These are phyloP conservation scores for Trichopria drosophilae DNA, from an alignment of 2,888 invertebrate genomes.

Conservation along the genomic window DNA sequence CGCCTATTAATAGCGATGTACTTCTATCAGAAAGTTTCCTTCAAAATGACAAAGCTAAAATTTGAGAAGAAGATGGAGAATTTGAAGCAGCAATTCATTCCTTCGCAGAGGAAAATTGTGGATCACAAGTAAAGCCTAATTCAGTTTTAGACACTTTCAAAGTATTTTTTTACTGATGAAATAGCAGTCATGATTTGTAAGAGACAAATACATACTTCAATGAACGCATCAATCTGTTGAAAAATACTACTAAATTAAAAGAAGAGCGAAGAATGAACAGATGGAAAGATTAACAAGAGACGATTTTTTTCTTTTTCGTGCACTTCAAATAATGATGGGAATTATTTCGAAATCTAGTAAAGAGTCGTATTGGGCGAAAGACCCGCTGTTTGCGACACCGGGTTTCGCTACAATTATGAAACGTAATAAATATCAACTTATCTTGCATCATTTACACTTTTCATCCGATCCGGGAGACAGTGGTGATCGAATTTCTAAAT, in stretches of 20 bases:
- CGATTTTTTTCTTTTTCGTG: slow-evolving; percentile 1
- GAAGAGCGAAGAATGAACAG: neutral
- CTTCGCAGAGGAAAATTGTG: neutral
- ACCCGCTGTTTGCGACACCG: neutral
- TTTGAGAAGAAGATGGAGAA: slow-evolving; percentile 1
- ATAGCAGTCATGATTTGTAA: neutral
- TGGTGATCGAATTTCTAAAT: neutral
- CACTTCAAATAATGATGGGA: neutral
- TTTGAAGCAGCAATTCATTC: slow-evolving; percentile 4
- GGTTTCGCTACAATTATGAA: slow-evolving; percentile 2
- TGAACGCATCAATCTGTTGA: neutral
- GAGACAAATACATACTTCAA: neutral
- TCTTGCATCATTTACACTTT: slow-evolving; percentile 4
- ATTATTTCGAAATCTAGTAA: neutral
- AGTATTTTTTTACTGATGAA: slow-evolving; percentile 2
- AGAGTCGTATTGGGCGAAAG: neutral
- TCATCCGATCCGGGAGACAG: neutral
- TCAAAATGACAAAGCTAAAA: neutral
- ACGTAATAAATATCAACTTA: neutral
- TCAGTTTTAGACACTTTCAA: slow-evolving; percentile 1
- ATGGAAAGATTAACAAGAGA: neutral
- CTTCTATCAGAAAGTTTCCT: slow-evolving; percentile 1
- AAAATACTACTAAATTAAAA: slow-evolving; percentile 2
- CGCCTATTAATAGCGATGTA: neutral
- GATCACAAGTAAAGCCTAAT: neutral